Percentiles rank a stretch among this genome's conserved stretches.
phyloP scores from a whole-genome alignment of 2,888 invertebrate species.

The Tortricodes alternella region DNA sequence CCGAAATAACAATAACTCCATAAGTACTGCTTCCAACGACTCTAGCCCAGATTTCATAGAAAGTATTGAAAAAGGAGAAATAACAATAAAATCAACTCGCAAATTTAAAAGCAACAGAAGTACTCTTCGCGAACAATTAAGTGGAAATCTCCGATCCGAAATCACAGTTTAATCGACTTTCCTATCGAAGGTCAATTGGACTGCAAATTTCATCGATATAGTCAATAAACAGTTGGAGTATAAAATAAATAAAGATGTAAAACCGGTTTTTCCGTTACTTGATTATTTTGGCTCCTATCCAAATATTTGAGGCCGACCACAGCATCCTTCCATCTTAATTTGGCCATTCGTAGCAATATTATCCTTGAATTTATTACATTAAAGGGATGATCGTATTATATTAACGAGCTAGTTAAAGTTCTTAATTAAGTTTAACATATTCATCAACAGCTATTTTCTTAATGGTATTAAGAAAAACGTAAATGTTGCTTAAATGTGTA shows the following conservation, averaged over 20 bases:
- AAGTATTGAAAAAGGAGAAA: background rate
- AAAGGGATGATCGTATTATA: slow-evolving; percentile 40
- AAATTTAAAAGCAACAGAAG: slow-evolving; percentile 2
- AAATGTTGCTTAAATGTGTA: slow-evolving; percentile 13
- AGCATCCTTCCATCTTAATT: slow-evolving; percentile 51
- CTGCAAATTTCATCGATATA: slow-evolving; percentile 49
- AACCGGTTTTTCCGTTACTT: slow-evolving; percentile 57
- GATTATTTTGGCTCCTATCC: slow-evolving; percentile 73
- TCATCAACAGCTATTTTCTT: slow-evolving; percentile 2
- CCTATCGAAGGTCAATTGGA: slow-evolving; percentile 59
- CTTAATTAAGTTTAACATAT: slow-evolving; percentile 19
- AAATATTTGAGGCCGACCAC: slow-evolving; percentile 53
- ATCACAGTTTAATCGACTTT: slow-evolving; percentile 40
- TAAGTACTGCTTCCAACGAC: too few species aligned
- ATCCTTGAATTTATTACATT: slow-evolving; percentile 45
- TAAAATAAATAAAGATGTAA: slow-evolving; percentile 60
- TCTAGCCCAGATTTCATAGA: too few species aligned
- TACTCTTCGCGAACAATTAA: slow-evolving; percentile 23
- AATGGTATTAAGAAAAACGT: slow-evolving; percentile 1
- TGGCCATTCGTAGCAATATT: slow-evolving; percentile 50
- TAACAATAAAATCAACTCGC: background rate
- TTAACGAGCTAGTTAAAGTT: slow-evolving; percentile 23
- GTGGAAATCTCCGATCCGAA: slow-evolving; percentile 32
- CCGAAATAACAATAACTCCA: background rate
- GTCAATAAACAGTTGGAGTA: slow-evolving; percentile 55